Conservation (phyloP, 2,797 vertebrate genomes). For the Megalops cyprinoides region DNA sequence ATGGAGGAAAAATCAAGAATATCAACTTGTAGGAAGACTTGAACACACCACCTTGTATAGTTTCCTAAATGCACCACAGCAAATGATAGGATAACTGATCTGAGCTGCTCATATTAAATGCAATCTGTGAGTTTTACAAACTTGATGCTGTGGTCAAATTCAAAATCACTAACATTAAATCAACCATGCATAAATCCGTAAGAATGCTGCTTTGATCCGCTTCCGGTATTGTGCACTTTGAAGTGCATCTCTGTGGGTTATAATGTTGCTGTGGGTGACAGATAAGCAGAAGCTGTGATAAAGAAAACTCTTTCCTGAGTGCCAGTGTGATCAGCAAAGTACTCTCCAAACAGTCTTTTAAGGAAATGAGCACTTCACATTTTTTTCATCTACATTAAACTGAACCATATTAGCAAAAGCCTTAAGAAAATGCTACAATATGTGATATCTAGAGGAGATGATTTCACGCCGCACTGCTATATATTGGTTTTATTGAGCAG, state of each 20-base stretch:
- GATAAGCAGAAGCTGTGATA: conserved; percentile 35
- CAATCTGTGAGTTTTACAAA: background rate
- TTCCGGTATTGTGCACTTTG: conserved; percentile 5
- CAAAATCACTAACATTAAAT: background rate
- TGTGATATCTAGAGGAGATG: background rate
- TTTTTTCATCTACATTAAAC: background rate
- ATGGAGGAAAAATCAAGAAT: too few relatives aligned
- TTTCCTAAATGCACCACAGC: background rate
- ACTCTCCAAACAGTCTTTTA: background rate
- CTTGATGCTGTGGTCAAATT: background rate
- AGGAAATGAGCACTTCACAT: background rate
- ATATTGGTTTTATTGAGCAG: background rate
- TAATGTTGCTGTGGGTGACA: conserved; percentile 14
- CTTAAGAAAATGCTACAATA: background rate
- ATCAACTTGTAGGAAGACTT: too few relatives aligned
- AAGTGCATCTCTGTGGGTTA: background rate
- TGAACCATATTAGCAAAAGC: background rate
- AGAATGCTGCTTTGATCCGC: background rate
- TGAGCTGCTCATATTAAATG: background rate
- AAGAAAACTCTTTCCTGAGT: background rate
- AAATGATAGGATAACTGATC: background rate
- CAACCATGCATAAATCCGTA: background rate
- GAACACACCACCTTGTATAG: too few relatives aligned
- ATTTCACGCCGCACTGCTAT: background rate
- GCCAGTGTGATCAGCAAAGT: background rate